Base-by-base conservation (phyloP, 2,888 invertebrate genomes). In the Machimus rusticus region DNA sequence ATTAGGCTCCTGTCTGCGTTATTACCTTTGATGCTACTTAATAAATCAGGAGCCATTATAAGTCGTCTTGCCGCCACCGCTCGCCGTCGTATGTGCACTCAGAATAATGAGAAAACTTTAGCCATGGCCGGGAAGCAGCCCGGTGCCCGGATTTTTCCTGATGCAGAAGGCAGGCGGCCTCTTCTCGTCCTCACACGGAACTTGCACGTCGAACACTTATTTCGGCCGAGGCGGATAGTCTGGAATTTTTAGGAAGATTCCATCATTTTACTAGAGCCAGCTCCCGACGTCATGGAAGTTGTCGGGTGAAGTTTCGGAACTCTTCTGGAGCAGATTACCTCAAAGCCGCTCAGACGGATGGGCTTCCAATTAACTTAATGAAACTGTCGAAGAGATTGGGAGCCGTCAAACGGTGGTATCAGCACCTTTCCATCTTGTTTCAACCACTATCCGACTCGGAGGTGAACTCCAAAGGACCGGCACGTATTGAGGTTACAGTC, bases 101-200 rank as follows among this genome's bases (percentile, higher is more conserved):
- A 74, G 74, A 85, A 85, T 85, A 85, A 85, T 85, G 85, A 85
- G 85, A 85, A 85, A 85, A 85, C 74, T 85, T 85, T 85, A 43
- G 46, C 31, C 34, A 34, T 23, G 28, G 28, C 74, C 34, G 23
- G 66, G 23, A 5, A 85, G 85, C 28, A 74, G 31, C 37, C 51
- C n/a, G 51, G 8, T 51, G n/a, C 51, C 51, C 43, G 37, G 74
- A 85, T 74, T 74, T 74, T 85, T 85, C 4, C 66, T 51, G 39
- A 14, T 55, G 6, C 81, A 31, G 37, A 43, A 81, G 51, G 55
- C 37, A 6, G 12, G 55, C 4, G 16, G 16, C 28, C 31, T 55
- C 51, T n/a, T 81, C 43, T 5, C 34, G 28, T 55, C 51, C 51
- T 51, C 31, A n/a, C 9, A 31, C 31, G 55, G 81, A 81, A 81